Conservation (phyloP, 2,888 invertebrate species). For the Tubulanus polymorphus region DNA sequence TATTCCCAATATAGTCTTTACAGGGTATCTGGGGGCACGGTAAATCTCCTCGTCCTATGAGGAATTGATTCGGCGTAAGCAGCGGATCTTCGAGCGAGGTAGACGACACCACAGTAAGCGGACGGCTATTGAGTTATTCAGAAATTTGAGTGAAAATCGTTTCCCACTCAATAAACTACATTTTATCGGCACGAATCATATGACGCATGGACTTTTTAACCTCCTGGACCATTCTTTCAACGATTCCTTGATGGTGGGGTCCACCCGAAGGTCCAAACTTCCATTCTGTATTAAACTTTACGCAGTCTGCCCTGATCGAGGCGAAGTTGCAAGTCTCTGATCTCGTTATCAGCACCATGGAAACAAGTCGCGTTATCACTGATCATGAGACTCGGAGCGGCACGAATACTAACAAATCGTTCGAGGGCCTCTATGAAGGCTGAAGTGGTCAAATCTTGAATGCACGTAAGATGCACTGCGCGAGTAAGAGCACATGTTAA, state of each 20-base stretch:
- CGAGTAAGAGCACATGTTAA: too few species aligned
- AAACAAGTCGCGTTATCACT: neutral
- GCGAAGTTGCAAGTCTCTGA: neutral
- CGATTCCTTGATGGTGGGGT: slow-evolving; percentile 4
- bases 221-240: neutral
- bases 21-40: neutral
- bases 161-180: too few species aligned
- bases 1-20: neutral
- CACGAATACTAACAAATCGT: slow-evolving; percentile 1
- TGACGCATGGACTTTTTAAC: neutral
- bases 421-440: neutral
- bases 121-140: neutral
- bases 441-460: neutral
- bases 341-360: neutral
- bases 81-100: neutral
- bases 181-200: neutral
- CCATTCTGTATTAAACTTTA: neutral
- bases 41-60: neutral
- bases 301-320: too few species aligned
- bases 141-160: neutral
- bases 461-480: neutral
- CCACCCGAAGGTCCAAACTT: neutral
- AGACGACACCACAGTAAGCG: neutral
- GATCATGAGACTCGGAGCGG: neutral
- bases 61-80: slow-evolving; percentile 6